These are phyloP conservation scores for Montipora cactus DNA, from an alignment of 64 coral and sea anemone genomes.

Conservation along the genomic window DNA sequence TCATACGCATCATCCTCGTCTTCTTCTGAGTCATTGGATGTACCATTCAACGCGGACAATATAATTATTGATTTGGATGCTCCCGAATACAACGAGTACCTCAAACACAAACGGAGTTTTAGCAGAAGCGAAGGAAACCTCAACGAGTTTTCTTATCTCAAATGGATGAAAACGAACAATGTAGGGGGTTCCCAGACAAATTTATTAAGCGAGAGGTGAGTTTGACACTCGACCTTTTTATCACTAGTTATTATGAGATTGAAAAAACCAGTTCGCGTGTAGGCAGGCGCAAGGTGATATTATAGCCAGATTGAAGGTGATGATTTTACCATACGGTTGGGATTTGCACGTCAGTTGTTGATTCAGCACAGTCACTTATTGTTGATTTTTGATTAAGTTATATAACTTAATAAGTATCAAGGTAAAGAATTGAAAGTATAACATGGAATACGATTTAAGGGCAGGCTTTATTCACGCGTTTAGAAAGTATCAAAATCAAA, in stretches of 20 bases:
- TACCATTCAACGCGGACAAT: background rate
- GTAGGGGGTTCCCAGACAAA: background rate
- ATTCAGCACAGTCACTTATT: background rate
- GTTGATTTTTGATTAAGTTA: background rate
- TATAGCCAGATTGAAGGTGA: background rate
- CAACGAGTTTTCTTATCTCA: constrained; percentile 4
- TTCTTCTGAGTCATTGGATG: background rate
- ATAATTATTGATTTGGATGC: constrained; percentile 38
- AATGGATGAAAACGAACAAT: constrained; percentile 38
- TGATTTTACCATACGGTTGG: background rate
- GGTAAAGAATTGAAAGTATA: no score
- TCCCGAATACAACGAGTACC: constrained; percentile 24
- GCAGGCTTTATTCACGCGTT: background rate
- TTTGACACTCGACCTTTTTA: background rate
- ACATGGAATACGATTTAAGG: no score
- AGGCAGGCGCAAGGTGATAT: background rate
- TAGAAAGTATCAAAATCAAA: background rate
- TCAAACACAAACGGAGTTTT: background rate
- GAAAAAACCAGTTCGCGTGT: background rate
- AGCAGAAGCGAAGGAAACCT: constrained; percentile 36
- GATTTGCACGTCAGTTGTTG: background rate
- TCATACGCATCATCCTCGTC: background rate
- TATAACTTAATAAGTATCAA: background rate
- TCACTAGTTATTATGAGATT: background rate
- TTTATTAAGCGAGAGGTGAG: background rate